Evolutionary conservation across 2,113 vertebrate genomes (phyloP).

Genomic region (Leptobrachium ailaonicum): DNA sequence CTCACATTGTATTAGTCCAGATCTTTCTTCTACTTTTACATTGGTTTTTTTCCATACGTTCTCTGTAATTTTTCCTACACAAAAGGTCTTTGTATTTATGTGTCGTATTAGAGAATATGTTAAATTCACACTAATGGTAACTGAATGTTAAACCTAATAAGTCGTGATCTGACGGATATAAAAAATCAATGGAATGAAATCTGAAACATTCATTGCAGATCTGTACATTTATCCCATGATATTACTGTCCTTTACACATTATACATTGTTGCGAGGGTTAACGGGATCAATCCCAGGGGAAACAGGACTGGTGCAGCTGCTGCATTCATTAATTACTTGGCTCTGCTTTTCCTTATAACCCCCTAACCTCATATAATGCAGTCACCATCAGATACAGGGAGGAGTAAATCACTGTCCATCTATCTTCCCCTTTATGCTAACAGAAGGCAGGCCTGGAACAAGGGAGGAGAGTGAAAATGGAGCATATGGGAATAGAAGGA

Average conservation of each 20-base stretch:
- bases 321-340: constrained; percentile 8
- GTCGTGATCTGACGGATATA: too few species aligned
- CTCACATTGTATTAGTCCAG: too few species aligned
- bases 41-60: too few species aligned
- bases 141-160: too few species aligned
- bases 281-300: constrained; percentile 6
- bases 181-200: too few species aligned
- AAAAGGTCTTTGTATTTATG: too few species aligned
- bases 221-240: not conserved
- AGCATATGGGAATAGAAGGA: not conserved
- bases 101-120: too few species aligned
- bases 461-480: not conserved
- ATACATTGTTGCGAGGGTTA: constrained; percentile 11
- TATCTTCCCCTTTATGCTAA: not conserved
- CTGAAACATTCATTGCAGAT: too few species aligned
- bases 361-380: not conserved
- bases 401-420: not conserved
- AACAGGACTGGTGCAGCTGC: constrained; percentile 4
- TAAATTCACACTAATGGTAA: too few species aligned
- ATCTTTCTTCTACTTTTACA: too few species aligned
- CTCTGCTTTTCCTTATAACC: constrained; percentile 14
- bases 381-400: not conserved
- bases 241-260: constrained; percentile 3
- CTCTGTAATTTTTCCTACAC: too few species aligned
- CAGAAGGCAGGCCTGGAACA: not conserved